Percentiles rank a stretch among this genome's conserved stretches.
These are phyloP conservation scores for Cossypha heuglini DNA, from an alignment of 2,797 vertebrate species.

Conservation along the genomic window DNA sequence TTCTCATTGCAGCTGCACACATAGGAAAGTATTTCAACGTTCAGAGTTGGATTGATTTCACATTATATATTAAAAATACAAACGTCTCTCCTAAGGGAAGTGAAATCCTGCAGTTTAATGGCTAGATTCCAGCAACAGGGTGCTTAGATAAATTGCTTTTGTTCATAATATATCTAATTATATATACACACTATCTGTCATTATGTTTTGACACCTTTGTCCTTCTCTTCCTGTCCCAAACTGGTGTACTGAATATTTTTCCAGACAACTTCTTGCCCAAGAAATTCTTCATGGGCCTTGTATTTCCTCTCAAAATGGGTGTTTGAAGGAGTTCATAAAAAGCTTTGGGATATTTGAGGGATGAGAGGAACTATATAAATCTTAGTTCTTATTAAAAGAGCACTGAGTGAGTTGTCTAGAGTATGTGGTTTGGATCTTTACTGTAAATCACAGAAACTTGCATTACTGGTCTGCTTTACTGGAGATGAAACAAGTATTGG, in stretches of 20 bases:
- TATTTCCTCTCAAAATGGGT: not conserved
- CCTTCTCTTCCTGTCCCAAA: not conserved
- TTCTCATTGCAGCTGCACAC: not conserved
- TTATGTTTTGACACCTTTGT: not conserved
- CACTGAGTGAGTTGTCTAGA: constrained; percentile 9
- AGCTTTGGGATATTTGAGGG: not conserved
- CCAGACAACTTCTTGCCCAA: not conserved
- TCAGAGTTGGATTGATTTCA: not conserved
- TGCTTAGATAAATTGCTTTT: not conserved
- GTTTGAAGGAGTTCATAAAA: not conserved
- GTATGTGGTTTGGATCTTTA: not conserved
- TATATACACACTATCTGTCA: not conserved
- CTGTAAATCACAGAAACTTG: constrained; percentile 37
- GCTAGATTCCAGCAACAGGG: not conserved
- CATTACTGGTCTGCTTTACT: constrained; percentile 19
- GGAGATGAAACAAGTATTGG: not conserved
- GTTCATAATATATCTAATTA: not conserved
- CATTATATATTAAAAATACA: not conserved
- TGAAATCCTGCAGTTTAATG: not conserved
- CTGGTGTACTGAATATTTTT: not conserved
- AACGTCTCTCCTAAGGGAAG: not conserved
- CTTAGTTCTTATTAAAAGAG: constrained; percentile 17
- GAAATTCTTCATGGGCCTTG: not conserved
- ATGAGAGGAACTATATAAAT: constrained; percentile 14
- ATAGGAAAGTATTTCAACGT: not conserved